phyloP scores from a whole-genome alignment of 2,888 invertebrate genomes.

The Callimorpha dominula region DNA sequence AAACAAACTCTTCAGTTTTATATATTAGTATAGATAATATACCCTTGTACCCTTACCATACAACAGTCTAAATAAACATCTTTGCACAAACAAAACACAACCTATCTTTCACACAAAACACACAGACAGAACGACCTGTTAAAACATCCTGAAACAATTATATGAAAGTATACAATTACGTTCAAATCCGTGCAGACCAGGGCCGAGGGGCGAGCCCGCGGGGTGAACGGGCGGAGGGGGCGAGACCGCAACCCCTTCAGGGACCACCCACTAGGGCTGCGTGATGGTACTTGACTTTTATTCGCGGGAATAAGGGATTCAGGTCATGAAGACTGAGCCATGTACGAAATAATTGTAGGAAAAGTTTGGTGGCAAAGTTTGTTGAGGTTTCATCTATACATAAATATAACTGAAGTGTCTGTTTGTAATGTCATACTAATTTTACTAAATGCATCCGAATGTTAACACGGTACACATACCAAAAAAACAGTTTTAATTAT shows the following conservation, averaged over 20 bases:
- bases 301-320: conserved; percentile 30
- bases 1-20: too few species aligned
- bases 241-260: conserved; percentile 53
- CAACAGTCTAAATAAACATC: not conserved
- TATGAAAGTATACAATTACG: conserved; percentile 57
- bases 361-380: conserved; percentile 18
- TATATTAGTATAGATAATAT: too few species aligned
- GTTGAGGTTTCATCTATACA: not conserved
- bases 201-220: conserved; percentile 48
- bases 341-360: conserved; percentile 28
- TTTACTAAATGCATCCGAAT: too few species aligned
- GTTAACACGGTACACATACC: too few species aligned
- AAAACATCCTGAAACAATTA: conserved; percentile 65
- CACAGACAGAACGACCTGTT: conserved; percentile 35
- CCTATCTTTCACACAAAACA: conserved; percentile 11
- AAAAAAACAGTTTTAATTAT: too few species aligned
- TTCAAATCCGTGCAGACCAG: conserved; percentile 57
- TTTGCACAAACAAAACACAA: not conserved
- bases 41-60: too few species aligned
- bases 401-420: too few species aligned
- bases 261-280: conserved; percentile 48
- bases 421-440: too few species aligned
- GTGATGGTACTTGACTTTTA: conserved; percentile 36
- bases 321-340: conserved; percentile 26
- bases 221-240: conserved; percentile 23